Evolutionary conservation across 1,140 invertebrate genomes (phyloP), one percentile per base, ranked within the genome.

Genomic region (Carcinoscorpius rotundicauda): DNA sequence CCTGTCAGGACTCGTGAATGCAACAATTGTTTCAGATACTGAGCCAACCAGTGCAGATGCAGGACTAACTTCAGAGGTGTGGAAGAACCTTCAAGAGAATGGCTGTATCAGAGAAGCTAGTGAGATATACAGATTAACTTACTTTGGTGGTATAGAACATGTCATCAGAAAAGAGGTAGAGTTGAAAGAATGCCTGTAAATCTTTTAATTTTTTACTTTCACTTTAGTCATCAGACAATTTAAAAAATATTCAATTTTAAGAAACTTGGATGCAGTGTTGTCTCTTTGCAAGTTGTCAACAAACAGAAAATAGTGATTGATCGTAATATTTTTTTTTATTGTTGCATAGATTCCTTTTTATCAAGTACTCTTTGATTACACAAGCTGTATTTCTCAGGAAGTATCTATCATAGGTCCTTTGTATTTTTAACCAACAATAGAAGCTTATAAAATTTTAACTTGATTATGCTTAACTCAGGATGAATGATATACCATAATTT

Each of bases 141-240:
- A 97, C 75, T 93, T 88, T 74, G 88, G 89, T 49, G 93, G 92
- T 4, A 83, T 95, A 29, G 82, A 84, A 52, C 85, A 86, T 68
- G 83, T 86, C 4, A 81, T 96, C 8, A 79, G 93, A 62, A 86
- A 85, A 74, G 83, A 91, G 74, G 82, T 82, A 66, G 0, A 29
- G 29, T 29, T 29, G 29, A 29, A 29, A 29, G 29, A 70, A 68
- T 62, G 48, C n/a, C 5, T 62, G 48, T 59, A n/a, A 63, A 52
- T 53, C 61, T 0, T 51, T 69, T 61, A 60, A 63, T n/a, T 29
- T 29, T 72, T 71, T 60, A 48, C 6, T 48, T 49, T 57, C 53
- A 6, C n/a, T 68, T 29, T 29, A 29, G 29, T 29, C 29, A n/a
- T 64, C 65, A 59, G 4, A 8, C 4, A 52, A 49, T 29, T 4